Evolutionary conservation across 2,113 vertebrate genomes (phyloP), one percentile per base, ranked within the genome.

Genomic region (Orcinus orca): DNA sequence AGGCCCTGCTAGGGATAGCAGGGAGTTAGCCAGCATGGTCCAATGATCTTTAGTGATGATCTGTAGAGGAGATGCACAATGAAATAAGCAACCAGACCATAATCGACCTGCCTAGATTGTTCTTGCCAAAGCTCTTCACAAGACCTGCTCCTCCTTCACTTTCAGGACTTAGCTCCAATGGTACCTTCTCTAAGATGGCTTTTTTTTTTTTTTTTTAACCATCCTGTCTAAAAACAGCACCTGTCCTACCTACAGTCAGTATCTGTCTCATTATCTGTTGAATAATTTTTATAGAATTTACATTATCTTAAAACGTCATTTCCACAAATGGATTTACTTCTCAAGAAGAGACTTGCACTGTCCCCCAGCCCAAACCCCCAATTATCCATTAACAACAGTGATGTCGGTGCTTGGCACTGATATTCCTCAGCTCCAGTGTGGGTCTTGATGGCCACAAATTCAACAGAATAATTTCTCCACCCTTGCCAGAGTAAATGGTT

Each of bases 341-440:
- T 85, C 11, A 85, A 50, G 26, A 83, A 25, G 11, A 62, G 41
- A 60, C 6, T 31, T 74, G 17, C 20, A 29, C 17, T 65, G 55
- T 55, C 2, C 18, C 33, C 4, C 17, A 36, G 2, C 13, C 21
- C 44, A 26, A 9, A 20, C 2, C 8, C 14, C 3, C 7, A n/a
- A 20, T 20, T 8, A 44, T 11, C 2, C 1, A 53, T 1, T 44
- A 23, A 68, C 20, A 33, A 36, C 11, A 76, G 29, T 47, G 38
- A 74, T 36, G 8, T 53, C 0, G 3, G 21, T 84, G 6, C 8
- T 33, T 74, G 36, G 12, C 14, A 65, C 8, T 10, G n/a, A 73
- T 29, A 55, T 11, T 36, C 18, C 6, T 55, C 31, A 77, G 18
- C 26, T 38, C 71, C 20, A 29, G 4, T 8, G 23, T 38, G 44